A percentile compares a stretch with the other conserved stretches of the same genome.
Evolutionary conservation across 2,113 vertebrate genomes (phyloP).

Genomic region (Microtus pennsylvanicus): DNA sequence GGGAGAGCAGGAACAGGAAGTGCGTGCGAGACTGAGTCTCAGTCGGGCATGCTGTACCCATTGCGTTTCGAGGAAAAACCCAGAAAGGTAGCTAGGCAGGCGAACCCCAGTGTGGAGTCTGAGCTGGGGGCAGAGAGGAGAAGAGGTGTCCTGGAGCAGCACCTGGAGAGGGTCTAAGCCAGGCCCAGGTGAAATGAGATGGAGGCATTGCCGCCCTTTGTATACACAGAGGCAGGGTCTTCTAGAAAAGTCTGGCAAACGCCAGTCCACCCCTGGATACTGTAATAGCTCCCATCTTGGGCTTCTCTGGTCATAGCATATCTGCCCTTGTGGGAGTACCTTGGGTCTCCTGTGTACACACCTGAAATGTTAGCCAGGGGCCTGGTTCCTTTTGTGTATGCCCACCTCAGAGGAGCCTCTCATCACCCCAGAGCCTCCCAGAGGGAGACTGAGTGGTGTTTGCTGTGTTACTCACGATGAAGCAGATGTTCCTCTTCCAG

Average conservation of each 20-base stretch:
- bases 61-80: neutral
- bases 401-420: neutral
- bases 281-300: rapidly evolving
- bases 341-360: rapidly evolving
- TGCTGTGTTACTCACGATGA: neutral
- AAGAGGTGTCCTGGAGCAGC: rapidly evolving
- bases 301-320: too few species aligned
- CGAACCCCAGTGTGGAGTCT: neutral
- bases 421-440: neutral
- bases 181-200: too few species aligned
- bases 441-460: neutral
- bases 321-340: neutral
- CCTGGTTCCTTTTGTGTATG: too few species aligned
- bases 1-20: neutral
- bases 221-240: neutral
- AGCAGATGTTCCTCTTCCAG: too few species aligned
- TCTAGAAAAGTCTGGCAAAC: neutral
- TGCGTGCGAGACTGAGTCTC: neutral
- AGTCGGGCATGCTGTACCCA: neutral
- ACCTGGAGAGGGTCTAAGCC: neutral
- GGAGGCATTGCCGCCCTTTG: rapidly evolving
- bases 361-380: neutral
- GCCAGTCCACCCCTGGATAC: rapidly evolving
- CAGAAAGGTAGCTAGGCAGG: neutral
- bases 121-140: too few species aligned